Base-by-base conservation (phyloP, 1,140 invertebrate genomes). In the Bicyclus anynana region DNA sequence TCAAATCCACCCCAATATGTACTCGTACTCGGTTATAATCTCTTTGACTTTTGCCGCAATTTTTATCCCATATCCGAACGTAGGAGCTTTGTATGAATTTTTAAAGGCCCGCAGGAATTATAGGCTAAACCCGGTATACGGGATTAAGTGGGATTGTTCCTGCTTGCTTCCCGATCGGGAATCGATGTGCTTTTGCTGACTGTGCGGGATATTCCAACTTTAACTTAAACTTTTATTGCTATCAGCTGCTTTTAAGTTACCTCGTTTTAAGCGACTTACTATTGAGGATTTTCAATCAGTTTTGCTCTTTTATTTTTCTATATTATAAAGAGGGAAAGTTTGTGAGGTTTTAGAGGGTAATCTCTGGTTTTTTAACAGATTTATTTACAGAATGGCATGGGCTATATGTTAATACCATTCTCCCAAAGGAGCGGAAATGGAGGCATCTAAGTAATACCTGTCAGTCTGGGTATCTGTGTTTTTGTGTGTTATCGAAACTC, bases 61-160 rank as follows among this genome's bases (percentile, higher is more conserved):
- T 40, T 40, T 40, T 40, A 40, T 40, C 37, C 37, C 10, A 10
- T 7, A 12, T 5, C 37, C 37, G 37, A 40, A 40, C 17, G 13
- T 13, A 14, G 37, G 13, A 40, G 37, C 37, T 40, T 40, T 40
- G 37, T 40, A 40, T 40, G 37, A 40, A 40, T 40, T 40, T 40
- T 40, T 40, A 40, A 40, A 40, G 9, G 13, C 37, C 37, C 37
- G 5, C 5, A 40, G 37, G 33, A 40, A 40, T 40, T 40, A 40
- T 40, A 40, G 37, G 37, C 37, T 40, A 40, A n/a, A 40, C 37
- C 14, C 37, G 37, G 16, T 40, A 16, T 40, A 40, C 16, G 13
- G 12, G 37, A 40, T 40, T 40, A 40, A 40, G 29, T 33, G n/a
- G 29, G 29, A 33, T 33, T 33, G 4, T 12, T 33, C 29, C 2